phyloP scores from a whole-genome alignment of 2,113 vertebrate species.

The Echinops telfairi region DNA sequence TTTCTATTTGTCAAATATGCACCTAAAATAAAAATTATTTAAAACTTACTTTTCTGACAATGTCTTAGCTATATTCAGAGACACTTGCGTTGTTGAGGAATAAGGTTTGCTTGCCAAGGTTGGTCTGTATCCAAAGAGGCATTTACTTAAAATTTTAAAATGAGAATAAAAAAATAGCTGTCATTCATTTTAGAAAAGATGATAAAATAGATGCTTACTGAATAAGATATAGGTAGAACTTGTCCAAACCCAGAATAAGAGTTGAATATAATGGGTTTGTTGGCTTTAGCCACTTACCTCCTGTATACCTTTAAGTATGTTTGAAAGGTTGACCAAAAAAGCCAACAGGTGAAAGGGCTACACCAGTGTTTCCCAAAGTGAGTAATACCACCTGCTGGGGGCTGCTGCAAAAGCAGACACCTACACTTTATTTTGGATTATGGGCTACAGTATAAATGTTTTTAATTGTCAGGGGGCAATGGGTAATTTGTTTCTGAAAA shows the following conservation, averaged over 20 bases:
- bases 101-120: conserved; percentile 66
- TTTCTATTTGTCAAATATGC: conserved; percentile 53
- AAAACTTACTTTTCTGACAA: conserved; percentile 77
- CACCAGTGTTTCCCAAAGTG: neutral
- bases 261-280: neutral
- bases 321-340: conserved; percentile 11
- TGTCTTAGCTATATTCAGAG: conserved; percentile 70
- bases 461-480: too few species aligned
- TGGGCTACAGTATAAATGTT: too few species aligned
- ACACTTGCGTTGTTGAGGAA: conserved; percentile 65
- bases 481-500: too few species aligned
- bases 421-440: too few species aligned
- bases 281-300: neutral
- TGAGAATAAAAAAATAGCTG: conserved; percentile 49
- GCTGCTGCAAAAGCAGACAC: too few species aligned
- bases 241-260: neutral
- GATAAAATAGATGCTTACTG: neutral
- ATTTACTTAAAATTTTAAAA: conserved; percentile 72
- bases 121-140: conserved; percentile 61
- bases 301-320: neutral
- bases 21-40: conserved; percentile 55
- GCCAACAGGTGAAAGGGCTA: neutral
- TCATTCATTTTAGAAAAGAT: conserved; percentile 48
- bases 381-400: too few species aligned
- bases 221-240: neutral